Evolutionary conservation across 2,888 invertebrate genomes (phyloP), one percentile per base, ranked within the genome.

Genomic region (Piscicola geometra): DNA sequence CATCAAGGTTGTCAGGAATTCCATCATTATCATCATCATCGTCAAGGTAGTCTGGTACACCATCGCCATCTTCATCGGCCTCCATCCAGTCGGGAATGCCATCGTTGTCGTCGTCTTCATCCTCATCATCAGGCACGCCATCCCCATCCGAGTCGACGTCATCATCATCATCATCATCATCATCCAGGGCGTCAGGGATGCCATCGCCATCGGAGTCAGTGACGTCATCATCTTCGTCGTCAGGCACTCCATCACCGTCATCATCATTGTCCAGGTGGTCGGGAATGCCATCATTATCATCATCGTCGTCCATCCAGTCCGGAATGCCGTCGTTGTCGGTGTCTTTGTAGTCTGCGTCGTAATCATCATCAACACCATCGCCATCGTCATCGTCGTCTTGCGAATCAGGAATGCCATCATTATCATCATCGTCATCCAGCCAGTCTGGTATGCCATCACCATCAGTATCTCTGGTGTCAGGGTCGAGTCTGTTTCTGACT

Each of bases 221-320:
- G 12, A 35, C 25, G 33, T 73, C 73, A 15, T 50, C 35, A 60
- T 82, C 76, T 35, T 80, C 70, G 76, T 79, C 56, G 78, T 83
- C 83, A 9, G 82, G 83, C 36, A 84, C 82, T 9, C 83, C 83
- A 78, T 83, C 83, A 33, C 80, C 80, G 68, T 83, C 82, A 60
- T 80, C 81, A 77, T 81, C 81, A 41, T 81, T 78, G 70, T 83
- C 82, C 1, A 47, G 32, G 28, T 50, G 75, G 77, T 81, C 80
- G 0, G 81, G 81, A 35, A 81, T 80, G 0, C 81, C 81, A 68
- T 81, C 80, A 3, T 81, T 81, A 77, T 83, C 82, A 60, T 78
- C 79, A 76, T 83, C 76, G 35, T 50, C 69, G 50, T 76, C 76
- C 12, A 76, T 69, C 74, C 36, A 76, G 67, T 76, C 76, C 41